A percentile compares a stretch with the other conserved stretches of the same genome.
Conservation (phyloP, 1,140 invertebrate genomes). For the Papilio polyxenes region DNA sequence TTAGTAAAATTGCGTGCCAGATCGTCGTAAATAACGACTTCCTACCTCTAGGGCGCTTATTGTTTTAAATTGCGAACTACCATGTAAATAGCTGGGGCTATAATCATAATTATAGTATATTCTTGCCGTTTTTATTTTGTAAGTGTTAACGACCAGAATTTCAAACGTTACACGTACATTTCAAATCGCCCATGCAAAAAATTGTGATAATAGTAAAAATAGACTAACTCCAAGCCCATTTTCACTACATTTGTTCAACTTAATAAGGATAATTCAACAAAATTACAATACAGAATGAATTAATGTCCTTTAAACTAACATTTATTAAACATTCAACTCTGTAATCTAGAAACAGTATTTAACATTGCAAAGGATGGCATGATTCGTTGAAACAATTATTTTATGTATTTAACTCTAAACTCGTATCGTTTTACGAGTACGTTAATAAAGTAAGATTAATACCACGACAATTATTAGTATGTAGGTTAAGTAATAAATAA, state of each 20-base stretch:
- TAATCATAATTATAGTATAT: slow-evolving; percentile 11
- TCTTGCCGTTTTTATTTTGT: background rate
- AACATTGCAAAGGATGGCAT: no score
- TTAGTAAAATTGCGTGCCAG: slow-evolving; percentile 12
- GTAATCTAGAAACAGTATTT: no score
- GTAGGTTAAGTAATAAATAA: background rate
- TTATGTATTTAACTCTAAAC: no score
- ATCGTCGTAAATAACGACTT: slow-evolving; percentile 14
- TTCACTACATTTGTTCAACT: no score
- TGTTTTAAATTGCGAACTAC: slow-evolving; percentile 24
- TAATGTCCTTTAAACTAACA: background rate
- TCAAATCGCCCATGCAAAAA: background rate
- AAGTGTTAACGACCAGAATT: slow-evolving; percentile 3
- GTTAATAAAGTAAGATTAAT: background rate
- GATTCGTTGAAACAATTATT: no score
- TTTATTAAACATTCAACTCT: background rate
- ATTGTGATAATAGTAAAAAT: no score
- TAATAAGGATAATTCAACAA: no score
- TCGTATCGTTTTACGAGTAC: no score
- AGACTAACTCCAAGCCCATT: no score
- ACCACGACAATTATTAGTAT: background rate
- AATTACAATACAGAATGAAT: background rate
- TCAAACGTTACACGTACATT: background rate
- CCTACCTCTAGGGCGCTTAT: background rate
- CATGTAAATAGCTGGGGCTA: background rate